Evolutionary conservation across 2,113 vertebrate species (phyloP), one percentile per base, ranked within the genome.

Genomic region (Xiphophorus couchianus): DNA sequence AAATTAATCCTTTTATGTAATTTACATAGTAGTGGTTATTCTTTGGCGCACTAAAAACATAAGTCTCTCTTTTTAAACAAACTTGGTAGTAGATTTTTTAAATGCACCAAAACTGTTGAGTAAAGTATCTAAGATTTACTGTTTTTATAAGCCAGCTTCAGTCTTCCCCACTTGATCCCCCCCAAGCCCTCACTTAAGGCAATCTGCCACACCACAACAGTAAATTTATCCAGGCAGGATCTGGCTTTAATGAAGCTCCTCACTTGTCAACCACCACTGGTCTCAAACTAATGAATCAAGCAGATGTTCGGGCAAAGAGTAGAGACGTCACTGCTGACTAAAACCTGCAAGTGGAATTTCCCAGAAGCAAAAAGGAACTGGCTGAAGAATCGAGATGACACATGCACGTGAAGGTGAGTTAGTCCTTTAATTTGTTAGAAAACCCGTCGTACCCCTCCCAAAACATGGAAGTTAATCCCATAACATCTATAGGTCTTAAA

Each of bases 401-500:
- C 94, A 95, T 94, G 93, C 94, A 94, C 77, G 93, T 92, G 89
- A 86, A 80, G 86, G 92, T 92, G 93, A 89, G 94, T 94, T 93
- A 94, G 94, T 94, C 74, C 54, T 82, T 58, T 83, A 1, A 71
- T 80, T 88, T 44, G 85, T 93, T 86, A 86, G 74, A 82, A 17
- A 68, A 11, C 35, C 22, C 0, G 25, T 44, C 37, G 63, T 65
- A 37, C 58, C 69, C 5, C 54, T 4, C 39, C 37, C n/a, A 62
- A 58, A n/a, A 60, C 33, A 28, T 74, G 81, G 60, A 15, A 54
- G 44, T 69, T 33, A 42, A 71, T 37, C 74, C 76, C 69, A 65
- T 25, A 78, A 76, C 66, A 75, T 60, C 33, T 39, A 63, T 30
- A 54, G 30, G 19, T 76, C 66, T 30, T 62, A 14, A 14, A 11